A percentile compares a stretch with the other conserved stretches of the same genome.
These are phyloP conservation scores for Diadophis punctatus DNA, from an alignment of 2,113 vertebrate genomes.

Conservation along the genomic window DNA sequence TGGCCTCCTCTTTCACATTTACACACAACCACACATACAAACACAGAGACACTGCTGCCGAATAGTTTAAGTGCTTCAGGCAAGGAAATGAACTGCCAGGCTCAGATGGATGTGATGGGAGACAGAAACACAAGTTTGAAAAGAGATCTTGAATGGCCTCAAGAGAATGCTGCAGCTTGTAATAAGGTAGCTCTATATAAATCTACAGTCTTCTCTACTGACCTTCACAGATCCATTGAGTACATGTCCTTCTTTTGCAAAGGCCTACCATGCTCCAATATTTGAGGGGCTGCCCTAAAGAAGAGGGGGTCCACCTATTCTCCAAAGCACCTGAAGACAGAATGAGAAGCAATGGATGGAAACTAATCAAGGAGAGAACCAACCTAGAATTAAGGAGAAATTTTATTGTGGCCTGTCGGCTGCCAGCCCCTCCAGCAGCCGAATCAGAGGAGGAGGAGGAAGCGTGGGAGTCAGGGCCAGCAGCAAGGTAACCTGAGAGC, in stretches of 20 bases:
- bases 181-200: not conserved
- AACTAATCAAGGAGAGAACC: no score
- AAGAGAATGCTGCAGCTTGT: fast-evolving
- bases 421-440: no score
- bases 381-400: no score
- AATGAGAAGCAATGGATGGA: no score
- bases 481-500: no score
- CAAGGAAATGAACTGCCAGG: slow-evolving; percentile 46
- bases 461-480: no score
- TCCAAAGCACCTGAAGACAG: no score
- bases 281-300: no score
- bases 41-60: slow-evolving; percentile 24
- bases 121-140: not conserved
- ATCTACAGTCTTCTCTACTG: not conserved
- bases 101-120: slow-evolving; percentile 35
- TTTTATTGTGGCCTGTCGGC: no score
- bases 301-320: no score
- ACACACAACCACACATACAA: slow-evolving; percentile 53
- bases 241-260: not conserved
- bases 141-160: not conserved
- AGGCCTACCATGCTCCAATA: no score
- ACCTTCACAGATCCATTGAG: not conserved
- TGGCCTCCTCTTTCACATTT: slow-evolving; percentile 35
- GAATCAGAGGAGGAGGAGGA: no score
- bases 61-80: slow-evolving; percentile 48